Evolutionary conservation across 1,140 invertebrate genomes (phyloP), one percentile per base, ranked within the genome.

Genomic region (Drosophila oshimai): DNA sequence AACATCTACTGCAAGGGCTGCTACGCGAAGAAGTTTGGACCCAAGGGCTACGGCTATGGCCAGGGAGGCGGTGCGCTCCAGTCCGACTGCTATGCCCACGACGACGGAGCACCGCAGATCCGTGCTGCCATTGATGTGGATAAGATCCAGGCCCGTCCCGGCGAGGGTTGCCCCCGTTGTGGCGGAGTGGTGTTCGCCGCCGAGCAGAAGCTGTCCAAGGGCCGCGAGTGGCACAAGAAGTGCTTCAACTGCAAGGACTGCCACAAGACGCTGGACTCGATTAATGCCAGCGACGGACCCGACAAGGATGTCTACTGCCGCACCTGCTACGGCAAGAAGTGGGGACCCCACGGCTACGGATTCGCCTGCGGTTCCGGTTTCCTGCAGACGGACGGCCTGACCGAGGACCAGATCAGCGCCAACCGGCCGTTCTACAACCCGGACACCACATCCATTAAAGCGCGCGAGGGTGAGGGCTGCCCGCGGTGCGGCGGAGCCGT

Each of bases 1-100:
- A 96, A 99, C 91, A 97, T 99, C 92, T 99, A 98, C 93, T 99
- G 99, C 93, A 98, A 97, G 97, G 96, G 97, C 86, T 98, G 97
- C 94, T 98, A 98, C 92, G 96, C 94, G 88, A 98, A 97, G 94
- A 95, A 95, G 93, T 98, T 97, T 92, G 97, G 97, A 77, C 97
- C 97, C 61, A 97, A 97, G 92, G 97, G 97, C 91, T 98, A 98
- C 92, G 97, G 97, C 76, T 98, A 97, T 92, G 97, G 97, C 74
- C 95, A 96, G 93, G 96, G 97, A 89, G 96, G 96, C 89, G 97
- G 97, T 89, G 96, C 96, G 74, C 93, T 97, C 77, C 96, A 97
- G 92, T 96, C 95, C 92, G 96, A 97, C 50, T 89, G 84, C 49
- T 84, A 84, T 75, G 74, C 80, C 24, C 89, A 74, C 37, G 89